Conservation (phyloP, 64 coral and sea anemone species). For the Montipora capricornis region DNA sequence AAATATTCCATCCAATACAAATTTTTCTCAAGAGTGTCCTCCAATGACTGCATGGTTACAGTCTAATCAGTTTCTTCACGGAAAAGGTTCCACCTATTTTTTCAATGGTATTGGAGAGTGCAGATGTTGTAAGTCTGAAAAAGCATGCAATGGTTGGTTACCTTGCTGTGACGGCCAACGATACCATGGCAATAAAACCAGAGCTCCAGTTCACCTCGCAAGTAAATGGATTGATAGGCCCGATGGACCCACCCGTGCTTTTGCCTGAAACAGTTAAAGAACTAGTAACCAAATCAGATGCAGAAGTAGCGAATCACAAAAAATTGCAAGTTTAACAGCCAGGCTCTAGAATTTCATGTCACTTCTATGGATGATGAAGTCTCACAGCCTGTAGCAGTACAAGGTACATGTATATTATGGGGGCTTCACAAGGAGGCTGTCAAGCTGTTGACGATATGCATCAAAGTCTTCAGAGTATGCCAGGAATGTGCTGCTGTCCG, state of each 20-base stretch:
- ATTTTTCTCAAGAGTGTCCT: slow-evolving; percentile 48
- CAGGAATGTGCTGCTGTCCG: slow-evolving; percentile 35
- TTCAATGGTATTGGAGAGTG: slow-evolving; percentile 41
- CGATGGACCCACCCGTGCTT: slow-evolving; percentile 44
- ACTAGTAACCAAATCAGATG: slow-evolving; percentile 54
- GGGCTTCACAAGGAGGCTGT: slow-evolving; percentile 39
- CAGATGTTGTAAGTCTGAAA: slow-evolving; percentile 22
- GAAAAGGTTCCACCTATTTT: slow-evolving; percentile 29
- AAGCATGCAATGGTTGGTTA: slow-evolving; percentile 33
- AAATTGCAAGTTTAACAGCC: slow-evolving; percentile 68
- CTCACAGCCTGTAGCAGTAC: slow-evolving; percentile 51
- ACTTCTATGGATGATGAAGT: slow-evolving; percentile 60
- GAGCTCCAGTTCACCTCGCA: slow-evolving; percentile 47
- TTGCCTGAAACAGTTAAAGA: slow-evolving; percentile 35
- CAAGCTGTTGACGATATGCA: slow-evolving; percentile 48
- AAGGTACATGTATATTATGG: neutral
- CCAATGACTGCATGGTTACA: slow-evolving; percentile 38
- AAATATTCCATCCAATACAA: neutral
- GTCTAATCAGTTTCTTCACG: slow-evolving; percentile 68
- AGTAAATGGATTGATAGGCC: slow-evolving; percentile 59
- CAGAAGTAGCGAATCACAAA: slow-evolving; percentile 49
- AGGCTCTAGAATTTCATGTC: slow-evolving; percentile 59
- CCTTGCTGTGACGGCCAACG: slow-evolving; percentile 50
- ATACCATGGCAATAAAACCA: slow-evolving; percentile 70
- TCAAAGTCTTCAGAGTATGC: slow-evolving; percentile 34